Conservation (phyloP, 2,888 invertebrate species). For the Eupithecia tripunctaria region DNA sequence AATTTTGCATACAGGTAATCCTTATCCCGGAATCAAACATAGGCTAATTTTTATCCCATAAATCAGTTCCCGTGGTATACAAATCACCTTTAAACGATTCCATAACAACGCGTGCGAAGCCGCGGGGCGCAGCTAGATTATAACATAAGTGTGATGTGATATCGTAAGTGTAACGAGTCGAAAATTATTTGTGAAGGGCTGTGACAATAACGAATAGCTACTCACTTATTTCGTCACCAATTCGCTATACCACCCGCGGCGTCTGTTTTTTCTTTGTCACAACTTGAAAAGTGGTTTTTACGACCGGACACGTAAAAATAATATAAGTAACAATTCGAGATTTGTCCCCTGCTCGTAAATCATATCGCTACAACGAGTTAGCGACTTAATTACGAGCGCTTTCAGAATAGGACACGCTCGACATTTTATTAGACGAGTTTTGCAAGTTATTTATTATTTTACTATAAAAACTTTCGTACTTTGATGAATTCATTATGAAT, state of each 20-base stretch:
- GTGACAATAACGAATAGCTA: not conserved
- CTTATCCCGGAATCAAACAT: too few relatives aligned
- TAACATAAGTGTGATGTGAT: not conserved
- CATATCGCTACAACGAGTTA: conserved; percentile 41
- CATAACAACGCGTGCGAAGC: too few relatives aligned
- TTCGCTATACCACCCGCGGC: conserved; percentile 41
- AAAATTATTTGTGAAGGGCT: not conserved
- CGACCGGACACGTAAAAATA: conserved; percentile 45
- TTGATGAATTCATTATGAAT: too few relatives aligned
- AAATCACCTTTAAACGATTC: too few relatives aligned
- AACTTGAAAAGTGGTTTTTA: conserved; percentile 41
- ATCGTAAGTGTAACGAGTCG: not conserved
- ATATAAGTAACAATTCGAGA: conserved; percentile 38
- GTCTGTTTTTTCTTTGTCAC: conserved; percentile 37
- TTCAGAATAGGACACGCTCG: conserved; percentile 42
- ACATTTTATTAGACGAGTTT: conserved; percentile 38
- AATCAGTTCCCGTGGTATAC: too few relatives aligned
- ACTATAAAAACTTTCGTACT: too few relatives aligned
- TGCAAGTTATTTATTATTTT: conserved; percentile 23
- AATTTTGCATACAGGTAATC: too few relatives aligned
- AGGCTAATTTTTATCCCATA: too few relatives aligned
- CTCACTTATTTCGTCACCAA: conserved; percentile 14
- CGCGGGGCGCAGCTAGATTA: too few relatives aligned
- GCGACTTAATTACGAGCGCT: conserved; percentile 46
- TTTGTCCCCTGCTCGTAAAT: conserved; percentile 45